Base-by-base conservation (phyloP, 2,888 invertebrate genomes). In the Slavum lentiscoides region DNA sequence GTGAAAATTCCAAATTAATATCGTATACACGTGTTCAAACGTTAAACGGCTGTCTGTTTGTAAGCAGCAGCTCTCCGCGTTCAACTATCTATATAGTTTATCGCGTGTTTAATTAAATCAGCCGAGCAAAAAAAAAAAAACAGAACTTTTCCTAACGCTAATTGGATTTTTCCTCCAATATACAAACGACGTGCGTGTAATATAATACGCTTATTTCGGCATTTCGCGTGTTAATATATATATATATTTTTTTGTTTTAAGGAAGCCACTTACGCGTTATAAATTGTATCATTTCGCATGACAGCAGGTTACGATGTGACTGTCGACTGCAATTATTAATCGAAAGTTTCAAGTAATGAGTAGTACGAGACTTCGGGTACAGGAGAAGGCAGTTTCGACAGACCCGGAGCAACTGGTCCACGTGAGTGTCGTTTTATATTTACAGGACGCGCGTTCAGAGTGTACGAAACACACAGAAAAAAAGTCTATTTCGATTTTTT, bases 331-430 rank as follows among this genome's bases (percentile, higher is more conserved):
- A 9, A 23, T 69, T 55, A 58, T 64, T 72, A 72, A 72, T 66
- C 64, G 64, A 72, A 64, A 58, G 19, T 64, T 30, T 23, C 62
- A 30, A 64, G 70, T 80, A 43, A 80, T 80, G 80, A 72, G 58
- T 72, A 80, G 58, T 64, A 80, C 80, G 37, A 72, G 30, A 30
- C 53, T 80, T 39, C 80, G 43, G 39, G 39, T 72, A 64, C 80
- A 80, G 19, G 80, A 80, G 23, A 80, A 80, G 55, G 72, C 80
- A 55, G 55, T 80, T 58, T 80, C 80, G 17, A 80, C 80, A 3
- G 80, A 80, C 15, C 70, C 72, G 13, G 80, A 58, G 19, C 72
- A 59, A 68, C 30, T 21, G 64, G 58, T 1, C 30, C 72, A 80
- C n/a, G 80, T 80, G 55, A 80, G 80, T 76, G n/a, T 30, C 43